These are phyloP conservation scores for Plebejus anna DNA, from an alignment of 2,888 invertebrate genomes.

Conservation along the genomic window DNA sequence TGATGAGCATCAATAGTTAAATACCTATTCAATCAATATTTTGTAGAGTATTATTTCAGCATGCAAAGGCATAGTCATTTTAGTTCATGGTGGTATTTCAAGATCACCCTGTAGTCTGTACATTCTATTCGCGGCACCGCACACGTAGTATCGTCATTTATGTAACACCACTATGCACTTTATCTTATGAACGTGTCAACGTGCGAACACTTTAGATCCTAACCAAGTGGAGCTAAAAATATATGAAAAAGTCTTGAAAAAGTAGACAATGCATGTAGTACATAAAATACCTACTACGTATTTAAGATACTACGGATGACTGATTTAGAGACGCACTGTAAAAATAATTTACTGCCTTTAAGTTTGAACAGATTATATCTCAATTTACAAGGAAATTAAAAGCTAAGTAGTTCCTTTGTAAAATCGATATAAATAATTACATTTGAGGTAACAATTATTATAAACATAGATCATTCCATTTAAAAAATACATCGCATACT, in stretches of 20 bases:
- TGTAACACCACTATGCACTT: constrained; percentile 15
- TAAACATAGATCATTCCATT: too few relatives aligned
- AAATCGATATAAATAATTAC: background rate
- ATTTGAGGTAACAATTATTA: background rate
- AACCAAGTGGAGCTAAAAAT: background rate
- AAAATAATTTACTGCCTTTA: background rate
- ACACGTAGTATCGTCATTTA: background rate
- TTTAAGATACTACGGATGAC: too few relatives aligned
- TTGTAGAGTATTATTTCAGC: background rate
- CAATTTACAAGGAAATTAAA: background rate
- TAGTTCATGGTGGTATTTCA: background rate
- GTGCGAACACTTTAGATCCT: constrained; percentile 9
- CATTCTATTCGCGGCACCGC: background rate
- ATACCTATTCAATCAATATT: too few relatives aligned
- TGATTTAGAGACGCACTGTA: background rate
- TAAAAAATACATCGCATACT: too few relatives aligned
- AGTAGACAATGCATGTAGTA: background rate
- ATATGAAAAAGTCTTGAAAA: background rate
- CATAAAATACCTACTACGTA: too few relatives aligned
- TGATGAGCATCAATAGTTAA: too few relatives aligned
- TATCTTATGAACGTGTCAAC: constrained; percentile 14
- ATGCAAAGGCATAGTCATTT: background rate
- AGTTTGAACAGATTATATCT: background rate
- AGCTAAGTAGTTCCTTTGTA: background rate
- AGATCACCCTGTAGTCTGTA: background rate